Evolutionary conservation across 2,113 vertebrate genomes (phyloP).

Genomic region (Globicephala melas): DNA sequence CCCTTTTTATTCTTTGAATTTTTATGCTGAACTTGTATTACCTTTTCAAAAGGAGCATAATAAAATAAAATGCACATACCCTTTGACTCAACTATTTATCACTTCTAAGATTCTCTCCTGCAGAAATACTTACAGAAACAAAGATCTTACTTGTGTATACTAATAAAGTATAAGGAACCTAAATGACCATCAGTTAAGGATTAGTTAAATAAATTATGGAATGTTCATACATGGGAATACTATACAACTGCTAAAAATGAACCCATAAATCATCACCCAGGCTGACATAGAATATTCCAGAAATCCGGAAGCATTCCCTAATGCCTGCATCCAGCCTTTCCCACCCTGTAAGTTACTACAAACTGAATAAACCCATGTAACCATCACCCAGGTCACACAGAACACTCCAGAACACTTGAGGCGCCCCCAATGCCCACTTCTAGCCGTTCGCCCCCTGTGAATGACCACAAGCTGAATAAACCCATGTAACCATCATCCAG

Average conservation of each 20-base stretch:
- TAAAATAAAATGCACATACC: slow-evolving; percentile 38
- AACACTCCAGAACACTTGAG: slow-evolving; percentile 16
- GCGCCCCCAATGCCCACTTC: neutral
- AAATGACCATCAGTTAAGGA: slow-evolving; percentile 37
- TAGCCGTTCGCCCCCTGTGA: neutral
- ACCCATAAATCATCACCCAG: neutral
- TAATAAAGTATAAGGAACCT: slow-evolving; percentile 22
- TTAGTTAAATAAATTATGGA: neutral
- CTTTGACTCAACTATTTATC: neutral
- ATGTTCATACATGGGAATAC: slow-evolving; percentile 8
- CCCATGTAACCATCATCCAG: neutral
- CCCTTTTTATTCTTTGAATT: neutral
- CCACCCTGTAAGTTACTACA: neutral
- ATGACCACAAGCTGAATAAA: slow-evolving; percentile 14
- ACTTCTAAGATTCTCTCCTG: slow-evolving; percentile 40
- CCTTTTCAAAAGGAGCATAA: slow-evolving; percentile 38
- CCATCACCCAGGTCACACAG: neutral
- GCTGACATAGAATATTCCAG: neutral
- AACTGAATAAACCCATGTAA: neutral
- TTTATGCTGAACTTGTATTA: neutral
- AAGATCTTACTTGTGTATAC: slow-evolving; percentile 20
- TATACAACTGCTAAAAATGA: slow-evolving; percentile 36
- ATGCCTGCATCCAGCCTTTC: neutral
- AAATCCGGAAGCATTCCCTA: neutral
- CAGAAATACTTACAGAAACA: slow-evolving; percentile 55